Conservation (phyloP, 1,140 invertebrate genomes). For the Hormaphis cornu region DNA sequence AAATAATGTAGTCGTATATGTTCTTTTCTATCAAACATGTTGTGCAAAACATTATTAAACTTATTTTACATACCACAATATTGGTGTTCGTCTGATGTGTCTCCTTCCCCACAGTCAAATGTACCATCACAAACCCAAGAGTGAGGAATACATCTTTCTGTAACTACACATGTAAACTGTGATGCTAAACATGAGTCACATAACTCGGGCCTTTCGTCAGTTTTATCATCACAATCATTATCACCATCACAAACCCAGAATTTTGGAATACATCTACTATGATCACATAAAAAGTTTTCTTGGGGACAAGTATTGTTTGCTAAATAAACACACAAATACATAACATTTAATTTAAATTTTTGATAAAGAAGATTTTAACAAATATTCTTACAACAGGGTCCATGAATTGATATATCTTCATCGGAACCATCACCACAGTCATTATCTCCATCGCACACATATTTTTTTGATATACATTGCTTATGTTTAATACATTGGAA, state of each 20-base stretch:
- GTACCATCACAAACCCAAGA: constrained; percentile 69
- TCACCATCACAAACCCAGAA: constrained; percentile 47
- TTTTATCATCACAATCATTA: constrained; percentile 43
- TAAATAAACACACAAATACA: constrained; percentile 1
- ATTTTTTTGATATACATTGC: constrained; percentile 55
- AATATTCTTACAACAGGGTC: constrained; percentile 1
- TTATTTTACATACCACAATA: constrained; percentile 42
- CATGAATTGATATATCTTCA: constrained; percentile 40
- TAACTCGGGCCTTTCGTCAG: constrained; percentile 40
- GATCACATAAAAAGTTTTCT: constrained; percentile 48
- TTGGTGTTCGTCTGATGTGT: constrained; percentile 66
- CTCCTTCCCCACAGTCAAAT: constrained; percentile 58
- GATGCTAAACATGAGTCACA: constrained; percentile 40
- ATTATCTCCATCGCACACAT: constrained; percentile 58
- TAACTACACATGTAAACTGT: constrained; percentile 41
- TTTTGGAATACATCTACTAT: constrained; percentile 45
- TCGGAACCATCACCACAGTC: constrained; percentile 64
- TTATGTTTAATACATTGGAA: constrained; percentile 44
- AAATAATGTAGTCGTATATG: too few relatives aligned
- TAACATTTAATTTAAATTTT: not conserved
- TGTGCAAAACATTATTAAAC: too few relatives aligned
- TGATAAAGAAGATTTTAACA: too few relatives aligned
- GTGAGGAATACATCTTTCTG: constrained; percentile 61
- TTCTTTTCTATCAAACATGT: too few relatives aligned
- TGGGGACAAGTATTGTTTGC: constrained; percentile 42